Evolutionary conservation across 2,888 invertebrate genomes (phyloP), one percentile per base, ranked within the genome.

Genomic region (Baccha elongata): DNA sequence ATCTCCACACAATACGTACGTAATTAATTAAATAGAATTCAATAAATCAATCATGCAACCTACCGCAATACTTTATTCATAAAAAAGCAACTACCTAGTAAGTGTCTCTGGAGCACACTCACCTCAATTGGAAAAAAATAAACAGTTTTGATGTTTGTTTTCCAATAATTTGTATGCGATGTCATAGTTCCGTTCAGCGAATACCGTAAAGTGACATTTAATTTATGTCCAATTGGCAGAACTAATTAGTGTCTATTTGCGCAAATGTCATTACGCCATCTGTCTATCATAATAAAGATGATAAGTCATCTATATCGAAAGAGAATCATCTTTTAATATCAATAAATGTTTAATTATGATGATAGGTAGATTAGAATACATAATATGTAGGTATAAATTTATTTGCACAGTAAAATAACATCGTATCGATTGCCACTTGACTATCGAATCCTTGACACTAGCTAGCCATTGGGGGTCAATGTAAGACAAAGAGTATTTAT

Each of bases 161-260:
- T 58, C 15, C 15, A 58, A 53, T 35, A n/a, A 6, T 32, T 58
- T 58, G 23, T 40, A 26, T 6, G 1, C 6, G 58, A 23, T 53
- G 35, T n/a, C 10, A 15, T 58, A 23, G 1, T 7, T 3, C 29
- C 23, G 13, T 11, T 2, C 58, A 58, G 40, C 15, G 23, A 58
- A 40, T 8, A 32, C 2, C 29, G 58, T 15, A 23, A 58, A 58
- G 35, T 58, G 58, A 8, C 21, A 35, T 58, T 58, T 40, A 58
- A 58, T 58, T 58, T 40, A 40, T 23, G 53, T 23, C 53, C 67
- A 53, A 64, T 74, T 68, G 74, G 55, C 62, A 64, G 48, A 74
- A 68, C 68, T 74, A 80, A 79, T 79, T 73, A 79, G 79, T 17
- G 73, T 73, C 53, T 17, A 35, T 55, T 73, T 19, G 60, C 37